Conservation (phyloP, 2,888 invertebrate genomes). For the Epinotia demarniana region DNA sequence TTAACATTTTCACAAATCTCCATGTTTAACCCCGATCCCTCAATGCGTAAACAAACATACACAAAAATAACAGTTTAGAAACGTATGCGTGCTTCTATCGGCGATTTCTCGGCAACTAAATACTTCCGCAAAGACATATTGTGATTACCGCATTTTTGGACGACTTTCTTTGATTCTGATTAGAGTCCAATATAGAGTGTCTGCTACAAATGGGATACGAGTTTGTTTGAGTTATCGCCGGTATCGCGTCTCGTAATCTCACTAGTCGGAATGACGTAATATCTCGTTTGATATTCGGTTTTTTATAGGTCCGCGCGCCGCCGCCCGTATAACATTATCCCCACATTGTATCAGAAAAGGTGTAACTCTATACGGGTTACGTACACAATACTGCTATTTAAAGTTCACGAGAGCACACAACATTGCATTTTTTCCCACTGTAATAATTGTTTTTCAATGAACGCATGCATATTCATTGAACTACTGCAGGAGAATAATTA, state of each 20-base stretch:
- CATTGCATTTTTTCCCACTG: background rate
- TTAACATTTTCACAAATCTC: constrained; percentile 14
- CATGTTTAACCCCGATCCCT: constrained; percentile 23
- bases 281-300: constrained; percentile 63
- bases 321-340: constrained; percentile 41
- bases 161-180: background rate
- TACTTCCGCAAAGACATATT: constrained; percentile 6
- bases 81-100: constrained; percentile 6
- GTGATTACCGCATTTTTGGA: background rate
- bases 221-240: background rate
- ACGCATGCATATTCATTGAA: background rate
- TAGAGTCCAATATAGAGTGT: constrained; percentile 2
- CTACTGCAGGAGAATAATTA: background rate
- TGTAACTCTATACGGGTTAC: constrained; percentile 1
- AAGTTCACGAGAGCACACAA: background rate
- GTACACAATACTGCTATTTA: background rate
- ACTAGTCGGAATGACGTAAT: constrained; percentile 64
- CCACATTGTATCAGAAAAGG: background rate
- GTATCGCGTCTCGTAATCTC: constrained; percentile 57
- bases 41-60: constrained; percentile 7
- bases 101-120: background rate
- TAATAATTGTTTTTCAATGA: constrained; percentile 1
- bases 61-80: constrained; percentile 20
- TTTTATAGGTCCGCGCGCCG: constrained; percentile 53
- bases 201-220: background rate